Conservation (phyloP, 2,113 vertebrate species). For the Dicrurus megarhynchus region DNA sequence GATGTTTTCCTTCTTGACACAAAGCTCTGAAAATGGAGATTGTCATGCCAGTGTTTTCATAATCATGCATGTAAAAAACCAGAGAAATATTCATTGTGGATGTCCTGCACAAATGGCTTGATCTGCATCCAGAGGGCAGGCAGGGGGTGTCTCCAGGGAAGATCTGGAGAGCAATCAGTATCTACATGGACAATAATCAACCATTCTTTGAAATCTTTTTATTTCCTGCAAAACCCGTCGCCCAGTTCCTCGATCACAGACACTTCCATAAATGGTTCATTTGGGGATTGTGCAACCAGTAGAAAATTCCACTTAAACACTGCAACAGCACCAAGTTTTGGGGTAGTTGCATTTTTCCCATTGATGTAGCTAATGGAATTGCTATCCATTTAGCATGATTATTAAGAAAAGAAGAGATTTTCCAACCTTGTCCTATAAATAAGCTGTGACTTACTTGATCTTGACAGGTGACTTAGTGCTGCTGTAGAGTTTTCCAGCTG, state of each 20-base stretch:
- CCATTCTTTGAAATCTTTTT: slow-evolving; percentile 38
- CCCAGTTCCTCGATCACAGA: slow-evolving; percentile 32
- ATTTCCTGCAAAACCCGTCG: not conserved
- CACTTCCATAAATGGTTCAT: slow-evolving; percentile 15
- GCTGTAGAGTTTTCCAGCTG: slow-evolving; percentile 63
- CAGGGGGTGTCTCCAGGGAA: slow-evolving; percentile 36
- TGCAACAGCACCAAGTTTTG: not conserved
- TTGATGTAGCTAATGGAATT: not conserved
- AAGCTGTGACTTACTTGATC: slow-evolving; percentile 41
- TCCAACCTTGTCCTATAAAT: slow-evolving; percentile 37
- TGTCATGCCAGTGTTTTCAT: slow-evolving; percentile 16
- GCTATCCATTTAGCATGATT: not conserved
- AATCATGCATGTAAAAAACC: not conserved
- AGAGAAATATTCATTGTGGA: not conserved
- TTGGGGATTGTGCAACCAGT: slow-evolving; percentile 5
- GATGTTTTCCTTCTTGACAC: slow-evolving; percentile 41
- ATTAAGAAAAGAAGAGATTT: slow-evolving; percentile 21
- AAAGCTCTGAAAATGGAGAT: slow-evolving; percentile 15
- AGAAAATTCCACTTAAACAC: slow-evolving; percentile 28
- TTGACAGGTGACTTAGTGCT: slow-evolving; percentile 59
- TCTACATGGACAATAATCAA: slow-evolving; percentile 33
- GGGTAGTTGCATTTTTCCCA: not conserved
- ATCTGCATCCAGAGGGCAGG: slow-evolving; percentile 30
- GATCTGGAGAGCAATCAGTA: slow-evolving; percentile 29
- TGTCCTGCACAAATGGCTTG: slow-evolving; percentile 42